A percentile compares a stretch with the other conserved stretches of the same genome.
phyloP scores from a whole-genome alignment of 1,140 invertebrate genomes.

The Stenopsyche tienmushanensis region DNA sequence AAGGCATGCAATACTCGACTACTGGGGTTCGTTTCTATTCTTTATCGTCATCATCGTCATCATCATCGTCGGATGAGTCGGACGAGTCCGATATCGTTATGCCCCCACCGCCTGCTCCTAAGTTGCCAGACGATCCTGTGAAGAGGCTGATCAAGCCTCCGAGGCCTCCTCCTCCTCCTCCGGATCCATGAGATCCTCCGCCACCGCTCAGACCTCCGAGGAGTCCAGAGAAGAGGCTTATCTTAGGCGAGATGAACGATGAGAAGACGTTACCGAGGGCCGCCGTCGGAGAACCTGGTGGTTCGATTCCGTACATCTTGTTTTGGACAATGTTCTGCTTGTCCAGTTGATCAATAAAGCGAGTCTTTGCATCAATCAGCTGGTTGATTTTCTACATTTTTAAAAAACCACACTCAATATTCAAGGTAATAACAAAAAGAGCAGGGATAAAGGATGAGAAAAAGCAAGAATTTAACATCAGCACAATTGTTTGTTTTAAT shows the following conservation, averaged over 20 bases:
- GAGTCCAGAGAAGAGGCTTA: constrained; percentile 60
- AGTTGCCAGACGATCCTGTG: constrained; percentile 46
- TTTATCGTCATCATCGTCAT: constrained; percentile 40
- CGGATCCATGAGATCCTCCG: constrained; percentile 50
- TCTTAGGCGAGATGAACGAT: constrained; percentile 57
- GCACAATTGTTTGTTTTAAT: neutral
- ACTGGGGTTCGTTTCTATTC: constrained; percentile 2
- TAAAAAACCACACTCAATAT: constrained; percentile 4
- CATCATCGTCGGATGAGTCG: constrained; percentile 51
- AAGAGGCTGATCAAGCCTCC: constrained; percentile 48
- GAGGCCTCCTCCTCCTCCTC: constrained; percentile 46
- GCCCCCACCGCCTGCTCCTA: constrained; percentile 45
- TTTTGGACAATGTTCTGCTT: constrained; percentile 72
- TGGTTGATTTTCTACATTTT: constrained; percentile 71
- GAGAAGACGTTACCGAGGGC: constrained; percentile 54
- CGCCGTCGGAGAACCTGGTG: constrained; percentile 51
- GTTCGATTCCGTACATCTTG: constrained; percentile 68
- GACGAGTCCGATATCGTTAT: constrained; percentile 51
- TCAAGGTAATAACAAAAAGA: neutral
- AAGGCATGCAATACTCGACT: no score
- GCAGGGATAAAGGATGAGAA: constrained; percentile 20
- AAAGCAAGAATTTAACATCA: constrained; percentile 38
- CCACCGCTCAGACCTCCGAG: constrained; percentile 58
- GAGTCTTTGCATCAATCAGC: constrained; percentile 72
- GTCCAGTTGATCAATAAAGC: constrained; percentile 65